Evolutionary conservation across 2,888 invertebrate species (phyloP).

Genomic region (Conistra vaccinii): DNA sequence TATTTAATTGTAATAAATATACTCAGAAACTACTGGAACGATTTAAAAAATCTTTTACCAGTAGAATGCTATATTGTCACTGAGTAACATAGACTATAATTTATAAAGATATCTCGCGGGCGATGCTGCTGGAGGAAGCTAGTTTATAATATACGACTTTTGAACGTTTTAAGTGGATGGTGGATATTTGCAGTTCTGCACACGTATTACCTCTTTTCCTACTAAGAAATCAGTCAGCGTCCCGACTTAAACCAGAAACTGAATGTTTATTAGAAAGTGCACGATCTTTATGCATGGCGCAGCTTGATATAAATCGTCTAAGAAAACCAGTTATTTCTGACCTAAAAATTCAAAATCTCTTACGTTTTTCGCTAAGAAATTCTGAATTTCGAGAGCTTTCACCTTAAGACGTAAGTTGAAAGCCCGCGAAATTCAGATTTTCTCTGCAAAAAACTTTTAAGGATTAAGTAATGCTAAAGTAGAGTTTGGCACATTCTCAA

Average conservation of each 20-base stretch:
- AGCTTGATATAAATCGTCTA: constrained; percentile 25
- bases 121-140: too few species aligned
- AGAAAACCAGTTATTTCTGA: constrained; percentile 32
- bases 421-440: too few species aligned
- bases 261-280: constrained; percentile 43
- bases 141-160: too few species aligned
- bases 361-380: neutral
- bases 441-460: too few species aligned
- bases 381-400: neutral
- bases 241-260: constrained; percentile 9
- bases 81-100: too few species aligned
- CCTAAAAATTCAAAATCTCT: neutral
- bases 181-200: neutral
- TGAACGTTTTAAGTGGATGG: neutral
- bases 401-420: too few species aligned
- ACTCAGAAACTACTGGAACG: too few species aligned
- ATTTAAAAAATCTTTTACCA: too few species aligned
- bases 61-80: too few species aligned
- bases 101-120: too few species aligned
- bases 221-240: constrained; percentile 28
- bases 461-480: neutral
- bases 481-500: neutral
- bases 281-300: constrained; percentile 24
- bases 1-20: too few species aligned
- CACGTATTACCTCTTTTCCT: constrained; percentile 24